A percentile compares a stretch with the other conserved stretches of the same genome.
Evolutionary conservation across 2,888 invertebrate species (phyloP).

Genomic region (Lymantria monacha): DNA sequence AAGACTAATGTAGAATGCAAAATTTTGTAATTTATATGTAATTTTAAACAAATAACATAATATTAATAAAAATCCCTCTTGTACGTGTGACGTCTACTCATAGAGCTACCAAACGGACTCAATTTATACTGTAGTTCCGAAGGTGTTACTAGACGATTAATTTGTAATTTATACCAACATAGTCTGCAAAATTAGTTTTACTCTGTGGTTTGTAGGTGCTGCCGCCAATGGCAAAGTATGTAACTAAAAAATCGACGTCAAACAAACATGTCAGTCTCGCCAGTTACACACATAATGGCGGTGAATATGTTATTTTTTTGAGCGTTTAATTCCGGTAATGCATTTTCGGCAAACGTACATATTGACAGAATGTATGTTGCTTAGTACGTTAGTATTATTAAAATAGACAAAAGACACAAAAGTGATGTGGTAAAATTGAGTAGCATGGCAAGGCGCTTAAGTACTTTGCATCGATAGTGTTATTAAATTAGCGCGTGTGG

Average conservation of each 20-base stretch:
- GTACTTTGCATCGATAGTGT: constrained; percentile 49
- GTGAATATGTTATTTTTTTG: constrained; percentile 64
- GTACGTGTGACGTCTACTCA: too few species aligned
- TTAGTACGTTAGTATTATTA: constrained; percentile 12
- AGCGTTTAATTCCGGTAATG: constrained; percentile 46
- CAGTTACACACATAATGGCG: constrained; percentile 63
- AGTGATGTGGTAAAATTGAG: constrained; percentile 14
- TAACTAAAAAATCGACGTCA: constrained; percentile 71
- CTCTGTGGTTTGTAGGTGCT: constrained; percentile 27
- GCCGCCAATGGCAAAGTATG: constrained; percentile 29
- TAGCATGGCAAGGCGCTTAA: constrained; percentile 46
- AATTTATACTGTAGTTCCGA: too few species aligned
- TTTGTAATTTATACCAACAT: too few species aligned
- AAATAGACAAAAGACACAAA: constrained; percentile 8
- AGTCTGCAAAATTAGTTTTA: too few species aligned
- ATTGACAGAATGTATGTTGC: constrained; percentile 26
- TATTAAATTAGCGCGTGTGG: constrained; percentile 56
- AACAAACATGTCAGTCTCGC: constrained; percentile 56
- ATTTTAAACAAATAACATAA: too few species aligned
- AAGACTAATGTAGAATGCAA: too few species aligned
- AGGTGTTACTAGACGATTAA: too few species aligned
- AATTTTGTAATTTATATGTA: too few species aligned
- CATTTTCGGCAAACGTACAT: constrained; percentile 36
- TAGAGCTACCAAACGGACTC: too few species aligned
- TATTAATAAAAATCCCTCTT: too few species aligned